phyloP scores from a whole-genome alignment of 2,888 invertebrate species.

The Choreutis nemorana region DNA sequence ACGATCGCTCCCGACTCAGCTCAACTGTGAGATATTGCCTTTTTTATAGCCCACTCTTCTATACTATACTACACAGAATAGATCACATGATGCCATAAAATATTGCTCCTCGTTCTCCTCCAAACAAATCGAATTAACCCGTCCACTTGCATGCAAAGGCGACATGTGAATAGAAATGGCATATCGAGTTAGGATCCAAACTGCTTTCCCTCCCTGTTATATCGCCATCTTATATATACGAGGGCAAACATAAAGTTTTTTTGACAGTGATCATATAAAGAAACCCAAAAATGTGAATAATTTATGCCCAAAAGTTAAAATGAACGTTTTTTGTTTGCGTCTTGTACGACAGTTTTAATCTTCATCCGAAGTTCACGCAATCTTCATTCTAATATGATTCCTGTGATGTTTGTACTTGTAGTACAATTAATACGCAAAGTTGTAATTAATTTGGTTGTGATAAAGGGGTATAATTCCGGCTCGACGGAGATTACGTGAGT shows the following conservation, averaged over 20 bases:
- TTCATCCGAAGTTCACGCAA: slow-evolving; percentile 11
- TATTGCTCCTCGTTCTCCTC: slow-evolving; percentile 58
- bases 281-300: slow-evolving; percentile 7
- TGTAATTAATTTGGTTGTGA: slow-evolving; percentile 65
- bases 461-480: slow-evolving; percentile 64
- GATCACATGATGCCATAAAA: slow-evolving; percentile 66
- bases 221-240: not conserved
- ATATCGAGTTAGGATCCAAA: slow-evolving; percentile 51
- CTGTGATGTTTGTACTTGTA: slow-evolving; percentile 54
- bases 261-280: slow-evolving; percentile 4
- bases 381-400: slow-evolving; percentile 26
- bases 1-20: slow-evolving; percentile 57
- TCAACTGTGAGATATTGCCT: slow-evolving; percentile 66
- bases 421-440: slow-evolving; percentile 63
- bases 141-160: slow-evolving; percentile 64
- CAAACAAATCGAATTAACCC: slow-evolving; percentile 63
- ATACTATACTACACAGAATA: slow-evolving; percentile 62
- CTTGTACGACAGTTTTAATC: slow-evolving; percentile 3
- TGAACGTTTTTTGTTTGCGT: slow-evolving; percentile 1
- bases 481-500: slow-evolving; percentile 61
- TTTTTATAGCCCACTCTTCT: slow-evolving; percentile 64
- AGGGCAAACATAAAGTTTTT: slow-evolving; percentile 14
- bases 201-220: slow-evolving; percentile 39
- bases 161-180: slow-evolving; percentile 55
- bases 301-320: slow-evolving; percentile 5